Evolutionary conservation across 2,888 invertebrate species (phyloP), one percentile per base, ranked within the genome.

Genomic region (Drosophila meridionalis): DNA sequence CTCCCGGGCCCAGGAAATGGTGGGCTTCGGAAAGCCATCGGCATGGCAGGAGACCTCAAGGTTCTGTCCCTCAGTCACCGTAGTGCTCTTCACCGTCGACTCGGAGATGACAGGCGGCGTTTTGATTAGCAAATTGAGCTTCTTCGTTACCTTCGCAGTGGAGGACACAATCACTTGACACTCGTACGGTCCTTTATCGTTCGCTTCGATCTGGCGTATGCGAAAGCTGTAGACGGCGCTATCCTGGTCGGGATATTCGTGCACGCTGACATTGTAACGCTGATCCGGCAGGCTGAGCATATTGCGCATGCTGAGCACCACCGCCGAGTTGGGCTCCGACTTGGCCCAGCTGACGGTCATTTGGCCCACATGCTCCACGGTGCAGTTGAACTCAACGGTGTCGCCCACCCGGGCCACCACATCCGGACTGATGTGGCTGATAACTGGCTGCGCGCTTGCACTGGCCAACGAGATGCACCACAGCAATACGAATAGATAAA

Each of bases 11-110:
- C 96, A 96, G 0, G 94, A 94, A 20, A 96, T 94, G 60, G 94
- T 94, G 0, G 97, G 97, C 83, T 95, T 95, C 0, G 97, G 97
- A 91, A 96, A 97, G 0, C 97, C 97, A 79, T 95, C 95, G 0
- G 97, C 97, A 58, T 95, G 94, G 85, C 97, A 97, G 73, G 95
- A 95, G 0, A 96, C 78, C 79, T 93, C 92, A 9, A 92, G 77
- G 26, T 90, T 89, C 50, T 91, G 86, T 0, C 92, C 92, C 80
- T 93, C 92, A 0, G 86, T 87, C 6, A 92, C 92, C 5, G 87
- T 75, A 2, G 85, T 83, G 53, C 89, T 84, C 62, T 90, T 91
- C 4, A 90, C 86, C 9, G 93, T 92, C 14, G 85, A 85, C 52
- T 92, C 92, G 2, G 89, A 78, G 26, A 93, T 92, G 14, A 91